phyloP scores from a whole-genome alignment of 2,113 vertebrate species.

The Lagopus muta region DNA sequence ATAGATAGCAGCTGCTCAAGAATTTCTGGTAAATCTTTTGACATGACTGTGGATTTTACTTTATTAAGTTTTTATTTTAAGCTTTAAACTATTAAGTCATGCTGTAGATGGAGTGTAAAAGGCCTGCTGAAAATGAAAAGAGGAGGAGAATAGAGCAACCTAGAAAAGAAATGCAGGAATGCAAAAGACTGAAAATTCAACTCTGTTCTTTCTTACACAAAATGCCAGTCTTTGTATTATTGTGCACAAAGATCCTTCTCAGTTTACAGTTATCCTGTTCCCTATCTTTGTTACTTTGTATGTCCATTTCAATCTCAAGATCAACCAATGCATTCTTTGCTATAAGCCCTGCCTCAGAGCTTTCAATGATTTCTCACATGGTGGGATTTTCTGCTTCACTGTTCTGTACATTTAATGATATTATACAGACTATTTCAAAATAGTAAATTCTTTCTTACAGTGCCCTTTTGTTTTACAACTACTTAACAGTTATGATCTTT shows the following conservation, averaged over 20 bases:
- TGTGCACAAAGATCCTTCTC: not conserved
- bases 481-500: not conserved
- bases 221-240: not conserved
- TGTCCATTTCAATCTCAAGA: not conserved
- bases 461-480: not conserved
- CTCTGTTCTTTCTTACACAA: slow-evolving; percentile 7
- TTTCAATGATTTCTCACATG: not conserved
- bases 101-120: not conserved
- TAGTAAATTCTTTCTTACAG: not conserved
- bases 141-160: not conserved
- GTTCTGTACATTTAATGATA: not conserved
- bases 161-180: not conserved
- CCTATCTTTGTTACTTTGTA: not conserved
- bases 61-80: not conserved
- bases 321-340: not conserved
- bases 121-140: slow-evolving; percentile 2
- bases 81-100: not conserved
- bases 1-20: not conserved
- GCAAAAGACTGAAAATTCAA: not conserved
- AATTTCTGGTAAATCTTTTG: not conserved
- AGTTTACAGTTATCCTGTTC: slow-evolving; percentile 7
- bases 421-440: not conserved
- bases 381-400: not conserved
- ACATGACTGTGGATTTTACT: not conserved
- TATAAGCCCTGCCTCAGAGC: not conserved